Evolutionary conservation across 2,797 vertebrate species (phyloP), one percentile per base, ranked within the genome.

Genomic region (Labeo calbasu): DNA sequence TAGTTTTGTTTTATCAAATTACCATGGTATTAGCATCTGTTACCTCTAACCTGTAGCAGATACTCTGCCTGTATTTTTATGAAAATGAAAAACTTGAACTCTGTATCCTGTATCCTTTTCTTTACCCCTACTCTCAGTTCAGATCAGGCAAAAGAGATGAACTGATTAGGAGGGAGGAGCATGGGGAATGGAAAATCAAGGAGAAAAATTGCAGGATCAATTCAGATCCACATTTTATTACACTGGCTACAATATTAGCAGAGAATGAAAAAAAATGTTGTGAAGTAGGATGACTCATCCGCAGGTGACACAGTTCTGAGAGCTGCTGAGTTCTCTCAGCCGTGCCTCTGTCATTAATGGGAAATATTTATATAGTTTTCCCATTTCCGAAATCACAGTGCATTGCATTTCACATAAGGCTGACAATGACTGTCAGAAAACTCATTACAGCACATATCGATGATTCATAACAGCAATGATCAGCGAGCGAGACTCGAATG

Each of bases 211-310:
- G 63, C 46, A 9, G 65, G 76, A 84, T 84, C 68, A 71, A 25
- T 84, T 84, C 28, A 72, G 83, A 84, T 84, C 76, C 83, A 63
- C 66, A n/a, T 84, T 79, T 84, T 84, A 84, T 84, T 84, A 79
- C 76, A 84, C 32, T 10, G 57, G 68, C 83, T 72, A 84, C 76
- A 84, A 84, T 46, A 79, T 63, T 15, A 84, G 68, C 55, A 84
- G 76, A 84, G 76, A 79, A 65, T 63, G 53, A 61, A 68, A 79
- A 53, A 25, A 83, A 28, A 25, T 40, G 6, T 13, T 72, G 53
- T 72, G 68, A 77, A 70, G 73, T 46, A 55, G 9, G 50, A 84
- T 84, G 83, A 84, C 65, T 84, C 83, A 84, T 79, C 14, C 1
- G 14, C 83, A 84, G 83, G 83, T 84, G 83, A 84, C 83, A 77